Percentiles rank a stretch among this genome's conserved stretches.
Conservation (phyloP, 2,888 invertebrate genomes). For the Xanthorhoe spadicearia region DNA sequence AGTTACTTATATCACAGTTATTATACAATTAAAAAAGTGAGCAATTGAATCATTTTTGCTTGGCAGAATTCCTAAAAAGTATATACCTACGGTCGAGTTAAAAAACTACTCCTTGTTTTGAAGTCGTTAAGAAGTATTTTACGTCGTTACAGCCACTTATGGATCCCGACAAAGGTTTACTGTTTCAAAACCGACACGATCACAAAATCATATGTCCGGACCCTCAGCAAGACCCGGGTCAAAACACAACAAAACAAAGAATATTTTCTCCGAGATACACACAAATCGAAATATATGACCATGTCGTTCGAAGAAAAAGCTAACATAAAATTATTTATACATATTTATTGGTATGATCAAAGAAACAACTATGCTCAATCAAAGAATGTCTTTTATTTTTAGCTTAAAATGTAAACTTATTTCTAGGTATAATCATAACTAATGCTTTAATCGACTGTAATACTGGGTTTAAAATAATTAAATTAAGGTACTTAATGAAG, state of each 20-base stretch:
- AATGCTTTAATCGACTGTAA: slow-evolving; percentile 1
- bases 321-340: slow-evolving; percentile 35
- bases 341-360: slow-evolving; percentile 15
- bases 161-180: slow-evolving; percentile 88
- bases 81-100: too few relatives aligned
- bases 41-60: too few relatives aligned
- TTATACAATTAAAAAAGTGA: too few relatives aligned
- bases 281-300: slow-evolving; percentile 92
- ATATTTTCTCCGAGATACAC: slow-evolving; percentile 88
- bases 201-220: slow-evolving; percentile 90
- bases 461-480: slow-evolving; percentile 15
- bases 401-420: slow-evolving; percentile 1
- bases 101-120: too few relatives aligned
- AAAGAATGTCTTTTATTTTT: slow-evolving; percentile 42
- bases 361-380: slow-evolving; percentile 29
- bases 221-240: slow-evolving; percentile 86
- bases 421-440: not conserved
- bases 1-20: too few relatives aligned
- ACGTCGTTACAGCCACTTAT: slow-evolving; percentile 82
- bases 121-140: not conserved
- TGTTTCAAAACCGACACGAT: slow-evolving; percentile 92
- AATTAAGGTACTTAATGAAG: not conserved
- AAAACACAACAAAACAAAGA: slow-evolving; percentile 87
- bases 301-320: slow-evolving; percentile 87
- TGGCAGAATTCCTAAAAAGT: too few relatives aligned